phyloP scores from a whole-genome alignment of 2,113 vertebrate genomes.

The Indicator indicator region DNA sequence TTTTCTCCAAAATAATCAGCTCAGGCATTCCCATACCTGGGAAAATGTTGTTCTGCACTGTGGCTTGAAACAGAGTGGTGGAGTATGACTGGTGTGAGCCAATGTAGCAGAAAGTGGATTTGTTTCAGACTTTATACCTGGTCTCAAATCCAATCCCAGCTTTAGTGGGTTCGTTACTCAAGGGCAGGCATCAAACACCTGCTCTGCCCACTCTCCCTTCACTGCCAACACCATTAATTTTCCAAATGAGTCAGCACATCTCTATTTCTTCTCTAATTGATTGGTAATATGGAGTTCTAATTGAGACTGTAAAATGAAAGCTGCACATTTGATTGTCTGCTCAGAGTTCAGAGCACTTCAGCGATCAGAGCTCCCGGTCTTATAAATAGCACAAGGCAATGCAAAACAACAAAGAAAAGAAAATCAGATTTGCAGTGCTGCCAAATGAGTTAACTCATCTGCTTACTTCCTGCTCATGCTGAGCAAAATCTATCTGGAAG shows the following conservation, averaged over 20 bases:
- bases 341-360: constrained; percentile 24
- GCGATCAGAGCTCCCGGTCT: neutral
- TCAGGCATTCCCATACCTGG: neutral
- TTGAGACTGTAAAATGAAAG: constrained; percentile 50
- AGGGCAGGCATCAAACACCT: constrained; percentile 59
- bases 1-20: constrained; percentile 46
- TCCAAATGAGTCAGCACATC: constrained; percentile 42
- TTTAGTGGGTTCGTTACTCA: constrained; percentile 29
- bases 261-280: constrained; percentile 56
- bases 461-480: neutral
- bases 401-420: neutral
- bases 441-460: neutral
- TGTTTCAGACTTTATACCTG: constrained; percentile 37
- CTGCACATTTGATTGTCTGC: neutral
- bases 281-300: constrained; percentile 22
- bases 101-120: constrained; percentile 50
- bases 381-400: constrained; percentile 15
- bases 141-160: neutral
- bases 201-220: constrained; percentile 27
- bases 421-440: neutral
- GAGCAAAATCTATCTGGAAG: neutral
- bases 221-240: constrained; percentile 34
- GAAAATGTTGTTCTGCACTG: constrained; percentile 25
- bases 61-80: neutral
- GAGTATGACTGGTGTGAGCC: constrained; percentile 32